Conservation (phyloP, 2,888 invertebrate genomes). For the Panopea generosa region DNA sequence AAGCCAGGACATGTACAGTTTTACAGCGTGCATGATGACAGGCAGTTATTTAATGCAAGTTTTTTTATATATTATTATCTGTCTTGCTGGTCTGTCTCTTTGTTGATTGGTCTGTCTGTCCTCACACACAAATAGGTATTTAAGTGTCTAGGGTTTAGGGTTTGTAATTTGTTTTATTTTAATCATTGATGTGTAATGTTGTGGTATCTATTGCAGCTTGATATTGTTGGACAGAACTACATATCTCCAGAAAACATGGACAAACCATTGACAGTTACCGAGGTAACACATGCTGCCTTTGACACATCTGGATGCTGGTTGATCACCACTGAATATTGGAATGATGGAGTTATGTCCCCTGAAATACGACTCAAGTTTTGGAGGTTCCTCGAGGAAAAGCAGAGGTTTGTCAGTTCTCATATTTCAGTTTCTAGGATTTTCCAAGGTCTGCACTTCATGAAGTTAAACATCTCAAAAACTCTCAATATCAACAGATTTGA, state of each 20-base stretch:
- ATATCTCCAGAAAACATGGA: constrained; percentile 88
- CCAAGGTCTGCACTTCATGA: too few relatives aligned
- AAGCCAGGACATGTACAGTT: constrained; percentile 91
- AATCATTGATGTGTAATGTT: too few relatives aligned
- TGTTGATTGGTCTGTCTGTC: too few relatives aligned
- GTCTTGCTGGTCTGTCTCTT: too few relatives aligned
- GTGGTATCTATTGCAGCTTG: constrained; percentile 83
- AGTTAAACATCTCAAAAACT: too few relatives aligned
- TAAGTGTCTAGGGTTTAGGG: too few relatives aligned
- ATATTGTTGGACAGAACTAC: constrained; percentile 90
- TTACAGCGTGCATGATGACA: constrained; percentile 88
- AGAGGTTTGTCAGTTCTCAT: constrained; percentile 86
- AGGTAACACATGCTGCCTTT: constrained; percentile 89
- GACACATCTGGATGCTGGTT: constrained; percentile 90
- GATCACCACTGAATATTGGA: constrained; percentile 87
- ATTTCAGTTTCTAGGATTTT: too few relatives aligned
- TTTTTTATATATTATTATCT: too few relatives aligned
- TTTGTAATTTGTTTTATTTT: too few relatives aligned
- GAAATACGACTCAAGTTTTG: constrained; percentile 92
- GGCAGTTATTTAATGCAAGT: constrained; percentile 90
- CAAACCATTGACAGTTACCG: constrained; percentile 88
- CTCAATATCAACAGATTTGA: too few relatives aligned
- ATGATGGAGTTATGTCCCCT: constrained; percentile 87
- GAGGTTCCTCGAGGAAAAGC: constrained; percentile 87
- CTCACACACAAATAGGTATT: too few relatives aligned